Conservation (phyloP, 2,113 vertebrate genomes). For the Sarotherodon lohbergeri region DNA sequence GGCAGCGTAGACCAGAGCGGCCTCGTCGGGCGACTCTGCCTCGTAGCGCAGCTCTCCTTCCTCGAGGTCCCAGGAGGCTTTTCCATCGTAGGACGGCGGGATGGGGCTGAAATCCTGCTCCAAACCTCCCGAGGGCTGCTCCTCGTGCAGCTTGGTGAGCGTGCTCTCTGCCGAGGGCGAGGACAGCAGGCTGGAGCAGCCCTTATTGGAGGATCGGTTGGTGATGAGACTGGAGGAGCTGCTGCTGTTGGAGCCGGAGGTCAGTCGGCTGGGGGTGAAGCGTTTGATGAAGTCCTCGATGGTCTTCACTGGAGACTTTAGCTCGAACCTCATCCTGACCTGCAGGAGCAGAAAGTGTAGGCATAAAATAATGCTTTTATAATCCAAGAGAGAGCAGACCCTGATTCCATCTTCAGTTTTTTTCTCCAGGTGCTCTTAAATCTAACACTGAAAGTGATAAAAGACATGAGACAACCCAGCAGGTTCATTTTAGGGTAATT, state of each 20-base stretch:
- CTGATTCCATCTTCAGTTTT: neutral
- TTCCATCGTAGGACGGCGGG: constrained; percentile 17
- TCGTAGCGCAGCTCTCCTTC: constrained; percentile 87
- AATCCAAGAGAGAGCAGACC: neutral
- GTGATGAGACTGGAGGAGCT: constrained; percentile 81
- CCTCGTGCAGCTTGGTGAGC: constrained; percentile 82
- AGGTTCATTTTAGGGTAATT: neutral
- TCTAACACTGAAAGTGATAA: neutral
- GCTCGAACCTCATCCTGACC: constrained; percentile 85
- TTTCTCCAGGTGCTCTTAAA: neutral
- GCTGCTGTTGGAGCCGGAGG: constrained; percentile 85
- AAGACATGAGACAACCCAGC: neutral
- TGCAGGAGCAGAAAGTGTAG: constrained; percentile 31
- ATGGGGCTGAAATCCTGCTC: constrained; percentile 65
- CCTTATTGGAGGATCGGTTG: constrained; percentile 75
- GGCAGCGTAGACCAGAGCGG: constrained; percentile 92
- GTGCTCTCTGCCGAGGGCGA: constrained; percentile 76
- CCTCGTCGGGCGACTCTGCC: constrained; percentile 93
- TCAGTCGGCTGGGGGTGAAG: constrained; percentile 89
- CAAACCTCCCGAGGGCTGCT: constrained; percentile 29
- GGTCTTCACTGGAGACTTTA: constrained; percentile 95
- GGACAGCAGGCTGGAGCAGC: constrained; percentile 73
- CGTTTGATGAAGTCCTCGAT: constrained; percentile 93
- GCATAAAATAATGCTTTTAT: neutral
- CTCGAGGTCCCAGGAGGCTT: neutral